Conservation (phyloP, 2,797 vertebrate genomes). For the Chelonia mydas region DNA sequence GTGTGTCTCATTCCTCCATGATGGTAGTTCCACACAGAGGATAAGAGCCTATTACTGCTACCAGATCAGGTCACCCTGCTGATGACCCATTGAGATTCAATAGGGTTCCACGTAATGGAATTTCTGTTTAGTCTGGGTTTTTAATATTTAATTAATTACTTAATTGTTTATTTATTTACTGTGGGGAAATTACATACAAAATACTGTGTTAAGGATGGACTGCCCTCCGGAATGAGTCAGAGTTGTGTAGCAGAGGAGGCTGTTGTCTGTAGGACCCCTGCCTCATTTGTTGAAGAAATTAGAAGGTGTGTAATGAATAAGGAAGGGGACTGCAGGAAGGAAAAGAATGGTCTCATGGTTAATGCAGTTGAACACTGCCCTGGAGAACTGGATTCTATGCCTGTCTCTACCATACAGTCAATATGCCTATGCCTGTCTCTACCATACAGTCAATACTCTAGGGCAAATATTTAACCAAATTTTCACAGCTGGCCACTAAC, state of each 20-base stretch:
- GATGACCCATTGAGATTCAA: not conserved
- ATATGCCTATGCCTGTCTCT: constrained; percentile 49
- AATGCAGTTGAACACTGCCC: constrained; percentile 46
- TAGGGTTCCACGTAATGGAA: constrained; percentile 7
- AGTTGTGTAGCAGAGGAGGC: constrained; percentile 7
- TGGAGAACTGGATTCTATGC: constrained; percentile 48
- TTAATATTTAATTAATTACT: not conserved
- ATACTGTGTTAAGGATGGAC: constrained; percentile 3
- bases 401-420: constrained; percentile 39
- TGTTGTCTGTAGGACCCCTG: constrained; percentile 43
- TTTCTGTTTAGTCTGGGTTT: constrained; percentile 22
- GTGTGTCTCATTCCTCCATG: not conserved
- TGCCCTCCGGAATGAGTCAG: constrained; percentile 23
- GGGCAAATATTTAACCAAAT: constrained; percentile 41
- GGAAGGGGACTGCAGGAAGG: not conserved
- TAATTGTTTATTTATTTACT: not conserved
- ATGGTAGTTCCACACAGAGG: not conserved
- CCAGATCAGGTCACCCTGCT: not conserved
- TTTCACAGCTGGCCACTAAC: constrained; percentile 63
- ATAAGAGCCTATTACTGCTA: not conserved
- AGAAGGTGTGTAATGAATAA: constrained; percentile 60
- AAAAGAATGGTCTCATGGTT: constrained; percentile 51
- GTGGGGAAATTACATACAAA: not conserved
- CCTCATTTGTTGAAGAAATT: constrained; percentile 29
- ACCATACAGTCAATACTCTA: constrained; percentile 10